Percentiles rank a stretch among this genome's conserved stretches.
These are phyloP conservation scores for Strix occidentalis DNA, from an alignment of 2,797 vertebrate genomes.

Conservation along the genomic window DNA sequence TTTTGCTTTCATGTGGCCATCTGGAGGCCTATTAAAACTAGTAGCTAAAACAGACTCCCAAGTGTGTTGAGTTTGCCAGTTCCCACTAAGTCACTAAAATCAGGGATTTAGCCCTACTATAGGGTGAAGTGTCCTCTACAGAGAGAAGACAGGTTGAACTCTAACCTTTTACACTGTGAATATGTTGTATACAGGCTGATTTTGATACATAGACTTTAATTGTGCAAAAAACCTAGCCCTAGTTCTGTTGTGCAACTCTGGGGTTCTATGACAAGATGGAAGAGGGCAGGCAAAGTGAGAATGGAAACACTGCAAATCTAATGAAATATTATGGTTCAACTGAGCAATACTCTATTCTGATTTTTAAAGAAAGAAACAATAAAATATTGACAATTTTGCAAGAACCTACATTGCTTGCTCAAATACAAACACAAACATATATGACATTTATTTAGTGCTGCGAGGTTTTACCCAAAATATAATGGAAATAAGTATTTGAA, in stretches of 20 bases:
- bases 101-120: constrained; percentile 59
- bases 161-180: constrained; percentile 40
- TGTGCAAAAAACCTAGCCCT: constrained; percentile 16
- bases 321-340: constrained; percentile 66
- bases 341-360: constrained; percentile 57
- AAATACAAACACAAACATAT: constrained; percentile 23
- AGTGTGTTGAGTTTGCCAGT: constrained; percentile 75
- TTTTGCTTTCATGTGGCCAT: constrained; percentile 80
- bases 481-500: constrained; percentile 44
- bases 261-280: constrained; percentile 48
- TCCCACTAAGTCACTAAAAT: constrained; percentile 77
- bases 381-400: constrained; percentile 68
- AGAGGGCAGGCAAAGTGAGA: constrained; percentile 52
- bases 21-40: constrained; percentile 81
- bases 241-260: constrained; percentile 52
- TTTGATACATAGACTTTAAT: constrained; percentile 42
- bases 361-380: constrained; percentile 61
- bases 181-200: constrained; percentile 48
- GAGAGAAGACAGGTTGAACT: constrained; percentile 54
- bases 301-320: constrained; percentile 60
- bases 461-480: constrained; percentile 27
- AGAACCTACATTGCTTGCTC: constrained; percentile 35
- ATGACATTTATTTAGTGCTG: background rate
- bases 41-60: constrained; percentile 78
- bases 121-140: constrained; percentile 53